Evolutionary conservation across 2,888 invertebrate genomes (phyloP).

Genomic region (Malthinus seriepunctatus): DNA sequence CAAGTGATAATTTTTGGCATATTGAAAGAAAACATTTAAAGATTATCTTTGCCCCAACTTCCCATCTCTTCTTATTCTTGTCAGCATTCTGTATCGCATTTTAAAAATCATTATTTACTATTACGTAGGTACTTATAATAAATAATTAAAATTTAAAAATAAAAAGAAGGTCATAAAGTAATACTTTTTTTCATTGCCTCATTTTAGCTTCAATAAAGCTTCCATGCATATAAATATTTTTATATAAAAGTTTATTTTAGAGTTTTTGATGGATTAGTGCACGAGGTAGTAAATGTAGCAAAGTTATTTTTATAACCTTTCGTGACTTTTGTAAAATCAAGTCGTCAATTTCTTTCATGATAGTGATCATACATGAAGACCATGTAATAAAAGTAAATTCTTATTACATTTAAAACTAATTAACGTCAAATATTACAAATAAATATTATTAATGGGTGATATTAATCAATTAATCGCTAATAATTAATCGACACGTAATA

Average conservation of each 20-base stretch:
- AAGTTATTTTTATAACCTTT: constrained; percentile 11
- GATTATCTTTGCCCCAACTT: no score
- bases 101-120: no score
- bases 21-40: no score
- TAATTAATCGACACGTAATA: constrained; percentile 10
- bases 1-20: no score
- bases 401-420: constrained; percentile 18
- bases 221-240: constrained; percentile 9
- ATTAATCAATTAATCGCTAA: constrained; percentile 14
- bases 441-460: constrained; percentile 12
- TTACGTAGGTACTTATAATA: no score
- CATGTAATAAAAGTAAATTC: constrained; percentile 12
- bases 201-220: not conserved
- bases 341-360: constrained; percentile 12
- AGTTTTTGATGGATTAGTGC: not conserved
- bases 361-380: constrained; percentile 15
- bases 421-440: constrained; percentile 15
- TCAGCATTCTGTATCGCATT: no score
- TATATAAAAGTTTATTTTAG: constrained; percentile 1
- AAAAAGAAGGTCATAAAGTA: no score
- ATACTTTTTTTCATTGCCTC: no score
- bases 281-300: not conserved
- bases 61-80: no score
- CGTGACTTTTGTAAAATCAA: constrained; percentile 12
- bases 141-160: no score